A percentile compares a stretch with the other conserved stretches of the same genome.
Conservation (phyloP, 2,113 vertebrate genomes). For the Chlamydotis undulata region DNA sequence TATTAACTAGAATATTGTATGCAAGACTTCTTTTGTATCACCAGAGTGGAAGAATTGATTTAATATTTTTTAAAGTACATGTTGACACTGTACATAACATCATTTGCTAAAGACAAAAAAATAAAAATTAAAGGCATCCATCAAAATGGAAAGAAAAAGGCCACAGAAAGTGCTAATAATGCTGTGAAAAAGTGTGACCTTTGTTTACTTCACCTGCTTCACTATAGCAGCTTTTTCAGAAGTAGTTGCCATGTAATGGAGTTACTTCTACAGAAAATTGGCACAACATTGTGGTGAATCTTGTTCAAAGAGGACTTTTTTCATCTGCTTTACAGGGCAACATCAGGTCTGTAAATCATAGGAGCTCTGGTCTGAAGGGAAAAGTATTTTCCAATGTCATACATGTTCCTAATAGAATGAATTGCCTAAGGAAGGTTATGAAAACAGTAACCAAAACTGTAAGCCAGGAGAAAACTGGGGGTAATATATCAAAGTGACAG, state of each 20-base stretch:
- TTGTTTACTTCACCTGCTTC: not conserved
- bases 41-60: not conserved
- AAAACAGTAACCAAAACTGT: slow-evolving; percentile 42
- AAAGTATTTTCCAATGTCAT: slow-evolving; percentile 50
- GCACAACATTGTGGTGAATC: not conserved
- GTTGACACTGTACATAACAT: not conserved
- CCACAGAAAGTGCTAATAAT: not conserved
- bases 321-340: slow-evolving; percentile 3
- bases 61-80: not conserved
- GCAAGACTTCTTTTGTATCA: not conserved
- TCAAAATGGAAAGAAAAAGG: not conserved
- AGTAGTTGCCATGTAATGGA: slow-evolving; percentile 22
- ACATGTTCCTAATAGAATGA: not conserved
- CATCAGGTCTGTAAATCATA: slow-evolving; percentile 54
- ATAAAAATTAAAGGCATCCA: not conserved
- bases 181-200: not conserved
- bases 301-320: slow-evolving; percentile 21
- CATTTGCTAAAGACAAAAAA: not conserved
- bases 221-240: not conserved
- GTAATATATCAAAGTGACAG: slow-evolving; percentile 56
- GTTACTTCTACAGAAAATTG: slow-evolving; percentile 1
- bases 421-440: slow-evolving; percentile 58
- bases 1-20: not conserved
- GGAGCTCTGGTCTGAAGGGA: not conserved
- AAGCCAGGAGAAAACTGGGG: slow-evolving; percentile 18